Percentiles rank a stretch among this genome's conserved stretches.
Evolutionary conservation across 64 coral and sea anemone species (phyloP).

Genomic region (Exaiptasia diaphana): DNA sequence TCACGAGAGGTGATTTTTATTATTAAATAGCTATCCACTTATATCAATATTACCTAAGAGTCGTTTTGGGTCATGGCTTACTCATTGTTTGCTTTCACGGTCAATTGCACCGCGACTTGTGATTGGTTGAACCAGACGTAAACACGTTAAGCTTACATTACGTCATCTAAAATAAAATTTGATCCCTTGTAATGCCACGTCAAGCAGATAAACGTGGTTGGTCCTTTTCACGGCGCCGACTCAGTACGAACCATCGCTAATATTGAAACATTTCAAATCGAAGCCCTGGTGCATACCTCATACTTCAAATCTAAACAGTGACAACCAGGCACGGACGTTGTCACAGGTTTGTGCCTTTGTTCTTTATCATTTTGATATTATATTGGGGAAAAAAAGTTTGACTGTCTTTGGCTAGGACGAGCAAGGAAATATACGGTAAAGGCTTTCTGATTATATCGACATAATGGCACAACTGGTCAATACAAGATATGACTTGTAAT

Average conservation of each 20-base stretch:
- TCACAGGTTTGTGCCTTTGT: constrained; percentile 82
- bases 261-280: constrained; percentile 94
- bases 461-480: too few species aligned
- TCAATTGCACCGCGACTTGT: constrained; percentile 58
- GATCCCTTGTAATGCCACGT: constrained; percentile 98
- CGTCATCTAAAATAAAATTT: constrained; percentile 99
- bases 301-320: constrained; percentile 14
- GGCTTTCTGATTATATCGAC: constrained; percentile 20
- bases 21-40: constrained; percentile 99
- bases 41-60: constrained; percentile 99
- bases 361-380: constrained; percentile 4
- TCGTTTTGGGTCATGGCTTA: constrained; percentile 92
- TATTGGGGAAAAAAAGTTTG: too few species aligned
- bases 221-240: constrained; percentile 68
- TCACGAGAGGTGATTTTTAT: constrained; percentile 84
- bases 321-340: constrained; percentile 74
- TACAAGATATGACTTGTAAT: too few species aligned
- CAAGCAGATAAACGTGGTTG: constrained; percentile 91
- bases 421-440: constrained; percentile 14
- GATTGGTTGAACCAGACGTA: constrained; percentile 77
- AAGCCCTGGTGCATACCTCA: constrained; percentile 75
- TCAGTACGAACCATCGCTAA: constrained; percentile 36
- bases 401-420: too few species aligned
- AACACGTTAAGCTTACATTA: constrained; percentile 92
- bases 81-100: constrained; percentile 91